Evolutionary conservation across 2,797 vertebrate genomes (phyloP).

Genomic region (Enteromius radiatus): DNA sequence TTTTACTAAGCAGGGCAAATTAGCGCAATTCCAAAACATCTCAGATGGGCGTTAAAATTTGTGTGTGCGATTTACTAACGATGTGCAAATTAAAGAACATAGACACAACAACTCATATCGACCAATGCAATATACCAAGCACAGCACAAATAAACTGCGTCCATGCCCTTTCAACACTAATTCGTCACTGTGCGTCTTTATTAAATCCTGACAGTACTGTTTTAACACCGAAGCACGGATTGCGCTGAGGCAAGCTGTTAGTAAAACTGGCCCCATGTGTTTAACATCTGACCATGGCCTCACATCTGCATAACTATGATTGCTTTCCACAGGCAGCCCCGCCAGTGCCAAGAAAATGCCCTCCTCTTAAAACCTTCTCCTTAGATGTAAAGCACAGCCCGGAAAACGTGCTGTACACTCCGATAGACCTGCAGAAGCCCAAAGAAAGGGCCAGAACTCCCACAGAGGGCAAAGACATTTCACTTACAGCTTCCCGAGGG

Average conservation of each 20-base stretch:
- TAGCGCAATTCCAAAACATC: not conserved
- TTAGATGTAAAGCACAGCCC: slow-evolving; percentile 37
- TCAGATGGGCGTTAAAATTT: not conserved
- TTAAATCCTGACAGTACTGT: not conserved
- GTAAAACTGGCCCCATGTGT: not conserved
- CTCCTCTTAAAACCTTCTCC: slow-evolving; percentile 50
- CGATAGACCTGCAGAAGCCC: slow-evolving; percentile 68
- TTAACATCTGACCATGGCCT: not conserved
- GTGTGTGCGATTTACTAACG: not conserved
- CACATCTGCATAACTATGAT: slow-evolving; percentile 45
- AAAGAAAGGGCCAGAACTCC: slow-evolving; percentile 33
- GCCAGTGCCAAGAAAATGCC: slow-evolving; percentile 71
- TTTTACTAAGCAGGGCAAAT: not conserved
- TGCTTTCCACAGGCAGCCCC: slow-evolving; percentile 66
- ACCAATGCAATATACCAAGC: not conserved
- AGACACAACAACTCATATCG: not conserved
- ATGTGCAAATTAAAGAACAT: not conserved
- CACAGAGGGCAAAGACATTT: slow-evolving; percentile 44
- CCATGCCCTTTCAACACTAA: too few relatives aligned
- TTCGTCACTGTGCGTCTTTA: not conserved
- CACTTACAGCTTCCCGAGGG: slow-evolving; percentile 15
- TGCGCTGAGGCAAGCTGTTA: not conserved
- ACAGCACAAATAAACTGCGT: too few relatives aligned
- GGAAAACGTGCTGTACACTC: slow-evolving; percentile 70
- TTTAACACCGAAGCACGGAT: not conserved